Conservation (phyloP, 2,888 invertebrate species). For the Philhelius pedissequus region DNA sequence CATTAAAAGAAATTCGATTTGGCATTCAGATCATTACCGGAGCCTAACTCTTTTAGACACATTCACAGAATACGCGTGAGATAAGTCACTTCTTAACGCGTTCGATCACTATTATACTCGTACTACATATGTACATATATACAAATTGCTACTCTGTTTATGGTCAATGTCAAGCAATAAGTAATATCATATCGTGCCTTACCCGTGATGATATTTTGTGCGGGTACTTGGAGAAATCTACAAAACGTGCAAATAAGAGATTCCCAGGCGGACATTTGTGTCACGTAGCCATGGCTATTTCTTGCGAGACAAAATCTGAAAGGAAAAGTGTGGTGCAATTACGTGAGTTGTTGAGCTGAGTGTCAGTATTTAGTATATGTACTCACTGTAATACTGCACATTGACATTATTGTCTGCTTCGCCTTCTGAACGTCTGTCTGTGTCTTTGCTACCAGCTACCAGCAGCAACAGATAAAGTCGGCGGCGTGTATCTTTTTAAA, state of each 20-base stretch:
- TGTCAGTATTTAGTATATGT: background rate
- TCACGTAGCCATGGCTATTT: slow-evolving; percentile 43
- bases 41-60: background rate
- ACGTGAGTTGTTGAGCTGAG: slow-evolving; percentile 8
- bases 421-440: background rate
- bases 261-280: slow-evolving; percentile 34
- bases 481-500: background rate
- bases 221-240: background rate
- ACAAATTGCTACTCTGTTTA: slow-evolving; percentile 41
- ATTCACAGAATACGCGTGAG: slow-evolving; percentile 16
- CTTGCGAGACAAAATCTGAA: slow-evolving; percentile 10
- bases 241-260: slow-evolving; percentile 48
- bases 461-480: background rate
- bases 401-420: slow-evolving; percentile 39
- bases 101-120: slow-evolving; percentile 40
- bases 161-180: slow-evolving; percentile 49
- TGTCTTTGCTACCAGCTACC: background rate
- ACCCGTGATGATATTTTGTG: background rate
- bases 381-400: slow-evolving; percentile 1
- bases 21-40: slow-evolving; percentile 23
- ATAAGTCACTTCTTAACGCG: slow-evolving; percentile 40
- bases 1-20: background rate
- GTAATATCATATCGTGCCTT: background rate
- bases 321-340: slow-evolving; percentile 50
- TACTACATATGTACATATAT: too few species aligned